Percentiles rank a stretch among this genome's conserved stretches.
Evolutionary conservation across 53 echinoderm and acorn worm genomes (phyloP).

Genomic region (Zoroaster sp.): DNA sequence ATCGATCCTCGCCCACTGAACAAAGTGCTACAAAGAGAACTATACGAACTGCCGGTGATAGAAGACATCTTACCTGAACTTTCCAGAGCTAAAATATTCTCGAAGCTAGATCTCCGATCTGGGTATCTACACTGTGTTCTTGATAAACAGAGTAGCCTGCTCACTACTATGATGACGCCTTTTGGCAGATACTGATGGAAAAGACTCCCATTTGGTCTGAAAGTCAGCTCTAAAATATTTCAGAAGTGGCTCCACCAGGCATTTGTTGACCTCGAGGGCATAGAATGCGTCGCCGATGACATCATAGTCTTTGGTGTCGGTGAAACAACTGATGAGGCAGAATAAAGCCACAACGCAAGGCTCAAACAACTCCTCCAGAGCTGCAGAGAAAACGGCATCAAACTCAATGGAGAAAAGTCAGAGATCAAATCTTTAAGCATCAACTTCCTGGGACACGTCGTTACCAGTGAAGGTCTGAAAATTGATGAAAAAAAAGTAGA

Average conservation of each 20-base stretch:
- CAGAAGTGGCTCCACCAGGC: conserved; percentile 38
- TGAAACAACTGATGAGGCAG: conserved; percentile 14
- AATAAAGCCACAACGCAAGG: conserved; percentile 36
- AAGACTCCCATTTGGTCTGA: conserved; percentile 55
- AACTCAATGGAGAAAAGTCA: no score
- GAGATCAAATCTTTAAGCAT: no score
- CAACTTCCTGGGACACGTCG: no score
- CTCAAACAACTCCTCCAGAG: conserved; percentile 55
- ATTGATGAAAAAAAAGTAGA: no score
- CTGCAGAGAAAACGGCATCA: conserved; percentile 53
- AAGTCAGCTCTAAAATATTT: conserved; percentile 60
- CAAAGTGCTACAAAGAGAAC: conserved; percentile 34
- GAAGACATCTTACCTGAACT: conserved; percentile 60
- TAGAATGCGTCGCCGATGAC: conserved; percentile 60
- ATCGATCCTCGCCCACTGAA: conserved; percentile 61
- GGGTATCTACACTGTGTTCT: conserved; percentile 41
- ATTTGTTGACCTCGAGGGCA: conserved; percentile 41
- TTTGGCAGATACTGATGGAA: conserved; percentile 58
- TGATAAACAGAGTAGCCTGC: conserved; percentile 26
- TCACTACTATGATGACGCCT: conserved; percentile 43
- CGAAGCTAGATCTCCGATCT: conserved; percentile 45
- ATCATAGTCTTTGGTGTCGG: conserved; percentile 59
- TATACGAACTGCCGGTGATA: conserved; percentile 37
- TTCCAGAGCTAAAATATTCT: conserved; percentile 61
- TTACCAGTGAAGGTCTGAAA: no score